Percentiles rank a stretch among this genome's conserved stretches.
Conservation (phyloP, 2,113 vertebrate species). For the Lonchura striata region DNA sequence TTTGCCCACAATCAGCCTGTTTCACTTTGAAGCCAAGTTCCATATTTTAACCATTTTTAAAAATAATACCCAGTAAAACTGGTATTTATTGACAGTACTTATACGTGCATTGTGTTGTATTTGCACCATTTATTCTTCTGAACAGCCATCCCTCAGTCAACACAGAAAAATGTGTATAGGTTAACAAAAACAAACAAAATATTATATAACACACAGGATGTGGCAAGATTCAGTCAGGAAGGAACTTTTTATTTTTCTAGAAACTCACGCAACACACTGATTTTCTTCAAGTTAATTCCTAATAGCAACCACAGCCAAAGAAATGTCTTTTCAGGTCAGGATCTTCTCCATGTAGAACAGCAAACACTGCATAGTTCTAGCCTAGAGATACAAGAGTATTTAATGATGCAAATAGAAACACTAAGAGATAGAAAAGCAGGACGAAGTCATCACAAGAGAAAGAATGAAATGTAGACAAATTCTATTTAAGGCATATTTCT, state of each 20-base stretch:
- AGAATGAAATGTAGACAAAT: neutral
- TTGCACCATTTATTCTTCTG: neutral
- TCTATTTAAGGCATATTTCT: neutral
- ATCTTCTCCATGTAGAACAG: neutral
- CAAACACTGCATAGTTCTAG: neutral
- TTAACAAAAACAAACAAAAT: neutral
- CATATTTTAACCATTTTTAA: conserved; percentile 39
- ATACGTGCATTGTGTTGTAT: neutral
- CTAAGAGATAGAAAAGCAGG: neutral
- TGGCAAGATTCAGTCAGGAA: neutral
- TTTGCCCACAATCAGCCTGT: conserved; percentile 10
- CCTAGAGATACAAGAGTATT: neutral
- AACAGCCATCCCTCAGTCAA: neutral
- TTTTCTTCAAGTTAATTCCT: neutral
- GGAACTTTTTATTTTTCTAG: neutral
- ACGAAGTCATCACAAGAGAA: neutral
- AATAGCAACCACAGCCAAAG: neutral
- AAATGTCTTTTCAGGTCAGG: neutral
- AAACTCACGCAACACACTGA: neutral
- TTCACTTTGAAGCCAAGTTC: conserved; percentile 40
- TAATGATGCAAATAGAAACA: neutral
- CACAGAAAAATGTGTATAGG: neutral
- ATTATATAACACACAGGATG: neutral
- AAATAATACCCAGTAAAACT: conserved; percentile 14
- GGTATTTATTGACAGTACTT: conserved; percentile 28